Evolutionary conservation across 2,113 vertebrate genomes (phyloP).

Genomic region (Arvicanthis niloticus): DNA sequence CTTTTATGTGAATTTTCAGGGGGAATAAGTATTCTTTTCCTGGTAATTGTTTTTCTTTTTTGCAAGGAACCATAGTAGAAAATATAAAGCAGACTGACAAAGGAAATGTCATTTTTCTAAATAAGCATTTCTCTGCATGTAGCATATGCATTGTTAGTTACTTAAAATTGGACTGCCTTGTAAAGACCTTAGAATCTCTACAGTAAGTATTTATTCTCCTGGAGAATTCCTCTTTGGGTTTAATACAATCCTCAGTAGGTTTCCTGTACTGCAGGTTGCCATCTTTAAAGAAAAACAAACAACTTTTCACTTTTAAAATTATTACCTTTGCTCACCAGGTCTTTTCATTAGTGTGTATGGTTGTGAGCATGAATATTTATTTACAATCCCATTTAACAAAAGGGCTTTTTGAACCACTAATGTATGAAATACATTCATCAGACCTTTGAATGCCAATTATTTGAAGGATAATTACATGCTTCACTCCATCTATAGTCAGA

Average conservation of each 20-base stretch:
- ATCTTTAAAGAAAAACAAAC: background rate
- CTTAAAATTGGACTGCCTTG: conserved; percentile 36
- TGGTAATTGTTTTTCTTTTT: conserved; percentile 67
- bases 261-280: background rate
- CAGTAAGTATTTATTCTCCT: conserved; percentile 46
- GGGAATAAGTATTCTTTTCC: background rate
- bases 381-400: conserved; percentile 49
- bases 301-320: conserved; percentile 54
- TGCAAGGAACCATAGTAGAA: background rate
- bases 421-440: background rate
- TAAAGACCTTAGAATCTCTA: conserved; percentile 29
- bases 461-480: conserved; percentile 50
- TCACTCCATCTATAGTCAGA: background rate
- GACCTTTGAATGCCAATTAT: conserved; percentile 38
- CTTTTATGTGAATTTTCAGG: conserved; percentile 30
- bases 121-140: conserved; percentile 24
- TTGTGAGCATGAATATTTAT: conserved; percentile 66
- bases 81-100: conserved; percentile 49
- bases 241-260: conserved; percentile 53
- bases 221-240: conserved; percentile 32
- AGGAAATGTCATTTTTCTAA: conserved; percentile 62
- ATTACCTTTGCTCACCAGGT: conserved; percentile 49
- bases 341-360: conserved; percentile 57
- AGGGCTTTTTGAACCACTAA: conserved; percentile 42
- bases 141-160: conserved; percentile 43